Conservation (phyloP, 2,888 invertebrate genomes). For the Dicycla oo region DNA sequence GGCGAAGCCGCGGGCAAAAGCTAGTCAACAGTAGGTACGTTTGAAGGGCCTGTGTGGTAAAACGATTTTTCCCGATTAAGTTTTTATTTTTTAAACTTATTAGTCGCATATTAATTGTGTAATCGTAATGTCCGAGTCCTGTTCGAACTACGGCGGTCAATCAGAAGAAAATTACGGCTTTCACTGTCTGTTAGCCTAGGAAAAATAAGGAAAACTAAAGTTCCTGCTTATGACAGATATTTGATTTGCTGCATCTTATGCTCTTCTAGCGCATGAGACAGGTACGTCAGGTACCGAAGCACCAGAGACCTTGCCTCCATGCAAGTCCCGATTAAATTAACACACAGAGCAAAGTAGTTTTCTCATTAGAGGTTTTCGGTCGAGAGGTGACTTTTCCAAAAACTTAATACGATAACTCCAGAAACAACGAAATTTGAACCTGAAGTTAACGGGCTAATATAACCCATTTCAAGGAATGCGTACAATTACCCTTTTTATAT, state of each 20-base stretch:
- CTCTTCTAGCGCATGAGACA: neutral
- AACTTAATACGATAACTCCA: neutral
- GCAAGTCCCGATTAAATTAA: neutral
- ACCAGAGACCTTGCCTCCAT: neutral
- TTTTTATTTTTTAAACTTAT: neutral
- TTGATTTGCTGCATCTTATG: neutral
- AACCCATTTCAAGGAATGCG: neutral
- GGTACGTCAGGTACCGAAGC: neutral
- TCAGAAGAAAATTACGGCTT: neutral
- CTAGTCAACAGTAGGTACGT: neutral
- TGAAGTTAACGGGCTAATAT: neutral
- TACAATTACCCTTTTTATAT: neutral
- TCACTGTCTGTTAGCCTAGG: too few relatives aligned
- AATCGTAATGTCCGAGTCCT: neutral
- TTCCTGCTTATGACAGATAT: neutral
- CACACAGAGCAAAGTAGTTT: neutral
- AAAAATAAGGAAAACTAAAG: neutral
- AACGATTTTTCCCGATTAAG: neutral
- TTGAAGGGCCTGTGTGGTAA: conserved; percentile 1
- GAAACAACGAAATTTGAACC: neutral
- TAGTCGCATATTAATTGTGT: neutral
- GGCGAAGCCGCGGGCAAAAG: neutral
- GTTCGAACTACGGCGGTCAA: too few relatives aligned
- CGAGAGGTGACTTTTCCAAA: neutral
- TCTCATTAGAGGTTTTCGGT: neutral